phyloP scores from a whole-genome alignment of 1,140 invertebrate species.

The Metopolophium dirhodum region DNA sequence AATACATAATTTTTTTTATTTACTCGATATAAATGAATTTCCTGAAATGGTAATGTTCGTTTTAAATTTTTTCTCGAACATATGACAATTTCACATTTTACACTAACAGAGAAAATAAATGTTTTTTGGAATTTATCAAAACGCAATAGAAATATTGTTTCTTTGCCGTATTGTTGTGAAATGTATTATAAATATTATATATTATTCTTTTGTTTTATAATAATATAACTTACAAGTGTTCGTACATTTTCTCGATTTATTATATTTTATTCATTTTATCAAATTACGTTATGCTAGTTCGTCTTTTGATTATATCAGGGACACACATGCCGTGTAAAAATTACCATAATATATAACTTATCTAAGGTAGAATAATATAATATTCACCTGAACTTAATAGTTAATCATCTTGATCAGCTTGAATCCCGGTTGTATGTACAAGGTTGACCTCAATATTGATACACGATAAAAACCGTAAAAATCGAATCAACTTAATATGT shows the following conservation, averaged over 20 bases:
- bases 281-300: not conserved
- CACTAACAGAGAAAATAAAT: not conserved
- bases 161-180: not conserved
- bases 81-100: not conserved
- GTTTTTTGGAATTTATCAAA: not conserved
- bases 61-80: not conserved
- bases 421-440: not conserved
- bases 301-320: conserved; percentile 8
- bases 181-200: not conserved
- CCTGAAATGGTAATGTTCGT: not conserved
- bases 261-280: not conserved
- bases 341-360: not conserved
- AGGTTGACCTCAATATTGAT: not conserved
- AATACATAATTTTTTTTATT: not conserved
- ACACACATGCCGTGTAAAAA: not conserved
- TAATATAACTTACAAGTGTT: not conserved
- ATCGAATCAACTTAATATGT: not conserved
- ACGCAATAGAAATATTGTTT: not conserved
- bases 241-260: not conserved
- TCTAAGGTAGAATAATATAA: not conserved
- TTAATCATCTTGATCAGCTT: conserved; percentile 16
- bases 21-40: not conserved
- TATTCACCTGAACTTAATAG: not conserved
- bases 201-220: not conserved
- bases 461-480: not conserved